Percentiles rank a stretch among this genome's conserved stretches.
These are phyloP conservation scores for Meandrusa payeni DNA, from an alignment of 2,888 invertebrate genomes.

Conservation along the genomic window DNA sequence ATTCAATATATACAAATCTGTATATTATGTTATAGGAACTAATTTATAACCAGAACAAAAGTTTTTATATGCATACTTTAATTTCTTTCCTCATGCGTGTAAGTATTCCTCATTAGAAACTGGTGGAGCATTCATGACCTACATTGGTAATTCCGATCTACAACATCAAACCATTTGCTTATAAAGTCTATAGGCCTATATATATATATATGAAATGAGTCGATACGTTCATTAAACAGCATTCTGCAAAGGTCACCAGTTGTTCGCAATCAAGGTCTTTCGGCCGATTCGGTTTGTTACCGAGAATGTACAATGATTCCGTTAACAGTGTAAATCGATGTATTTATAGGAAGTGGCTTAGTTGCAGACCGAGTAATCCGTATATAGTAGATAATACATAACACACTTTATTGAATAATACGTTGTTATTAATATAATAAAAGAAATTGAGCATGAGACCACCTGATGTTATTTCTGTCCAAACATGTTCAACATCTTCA, in stretches of 20 bases:
- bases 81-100: constrained; percentile 11
- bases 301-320: constrained; percentile 7
- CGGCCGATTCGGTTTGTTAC: constrained; percentile 35
- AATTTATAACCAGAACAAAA: neutral
- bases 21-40: too few relatives aligned
- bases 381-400: too few relatives aligned
- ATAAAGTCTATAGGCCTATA: too few relatives aligned
- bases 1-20: too few relatives aligned
- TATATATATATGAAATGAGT: constrained; percentile 26
- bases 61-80: constrained; percentile 10
- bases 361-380: too few relatives aligned
- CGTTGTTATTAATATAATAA: too few relatives aligned
- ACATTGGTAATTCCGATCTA: constrained; percentile 14
- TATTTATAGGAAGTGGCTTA: too few relatives aligned
- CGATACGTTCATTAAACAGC: constrained; percentile 29
- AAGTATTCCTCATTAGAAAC: constrained; percentile 9
- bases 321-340: neutral
- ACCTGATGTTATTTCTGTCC: too few relatives aligned
- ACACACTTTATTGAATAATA: too few relatives aligned
- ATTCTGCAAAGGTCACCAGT: constrained; percentile 49
- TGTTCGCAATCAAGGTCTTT: constrained; percentile 54
- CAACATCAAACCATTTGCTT: constrained; percentile 3
- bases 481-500: too few relatives aligned
- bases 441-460: too few relatives aligned
- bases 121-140: constrained; percentile 11